Base-by-base conservation (phyloP, 1,140 invertebrate genomes). In the Babylonia areolata region DNA sequence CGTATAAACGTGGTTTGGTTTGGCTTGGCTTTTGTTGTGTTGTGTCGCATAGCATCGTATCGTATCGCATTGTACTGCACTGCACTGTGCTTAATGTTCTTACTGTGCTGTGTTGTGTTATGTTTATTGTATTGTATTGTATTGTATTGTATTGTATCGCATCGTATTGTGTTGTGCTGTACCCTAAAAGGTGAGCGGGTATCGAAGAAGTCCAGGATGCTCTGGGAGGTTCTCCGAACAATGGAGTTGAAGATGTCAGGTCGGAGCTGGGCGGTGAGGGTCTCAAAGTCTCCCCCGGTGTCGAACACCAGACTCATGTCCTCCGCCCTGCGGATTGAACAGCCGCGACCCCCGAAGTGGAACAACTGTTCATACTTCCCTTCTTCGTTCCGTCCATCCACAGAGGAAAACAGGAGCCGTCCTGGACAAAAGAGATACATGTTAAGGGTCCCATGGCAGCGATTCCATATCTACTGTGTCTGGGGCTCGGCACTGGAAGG, bases 301-400 rank as follows among this genome's bases (percentile, higher is more conserved):
- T 90, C 89, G 46, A 87, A 90, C 40, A 90, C 85, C 28, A 87
- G 83, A 20, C 54, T 35, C 86, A 90, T 88, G 40, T 81, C 85
- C 35, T 85, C 83, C 23, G 86, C 87, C 12, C 85, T 64, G n/a
- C 87, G 64, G 37, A 90, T 88, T 31, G 88, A 87, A 46, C 88
- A 89, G 51, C 88, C 82, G 6, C 89, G 73, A 0, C 83, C 88
- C 31, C 89, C 89, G 58, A 85, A 90, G 0, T 85, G 39, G 73
- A 86, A 89, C 23, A 90, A 51, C 28, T 64, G 58, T 58, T 88
- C 84, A 42, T 86, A 87, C 80, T 88, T 82, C 12, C 86, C 85
- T 6, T 51, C 82, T 2, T 23, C 37, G 73, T 89, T 82, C 71
- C 51, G 42, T 15, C 88, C 89, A 17, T 85, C 64, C 0, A 78